Conservation (phyloP, 1,140 invertebrate genomes). For the Leptestheria dahalacensis region DNA sequence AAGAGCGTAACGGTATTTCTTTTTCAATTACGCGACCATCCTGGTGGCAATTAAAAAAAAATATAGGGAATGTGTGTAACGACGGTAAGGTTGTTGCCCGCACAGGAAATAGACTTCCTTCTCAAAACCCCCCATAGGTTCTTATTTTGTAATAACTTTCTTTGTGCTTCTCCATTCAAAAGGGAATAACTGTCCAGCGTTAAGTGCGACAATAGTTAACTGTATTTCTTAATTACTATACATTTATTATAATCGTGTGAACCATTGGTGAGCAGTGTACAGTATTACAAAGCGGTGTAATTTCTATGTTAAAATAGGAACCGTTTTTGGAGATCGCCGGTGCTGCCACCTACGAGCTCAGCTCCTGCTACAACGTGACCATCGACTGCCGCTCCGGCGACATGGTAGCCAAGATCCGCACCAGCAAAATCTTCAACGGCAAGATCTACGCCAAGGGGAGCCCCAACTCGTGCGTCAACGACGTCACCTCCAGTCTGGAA, state of each 20-base stretch:
- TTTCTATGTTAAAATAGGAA: constrained; percentile 48
- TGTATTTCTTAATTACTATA: no score
- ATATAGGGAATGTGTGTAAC: no score
- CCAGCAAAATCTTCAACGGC: constrained; percentile 80
- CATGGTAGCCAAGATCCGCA: constrained; percentile 82
- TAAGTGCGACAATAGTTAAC: no score
- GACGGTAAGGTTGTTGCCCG: neutral
- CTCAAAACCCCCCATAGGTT: neutral
- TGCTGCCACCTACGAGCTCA: constrained; percentile 77
- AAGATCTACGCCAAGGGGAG: constrained; percentile 87
- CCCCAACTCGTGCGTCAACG: constrained; percentile 76
- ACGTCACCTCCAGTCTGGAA: constrained; percentile 65
- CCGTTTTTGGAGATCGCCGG: constrained; percentile 77
- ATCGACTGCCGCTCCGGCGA: constrained; percentile 73
- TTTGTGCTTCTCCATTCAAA: no score
- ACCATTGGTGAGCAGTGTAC: no score
- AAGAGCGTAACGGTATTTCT: no score
- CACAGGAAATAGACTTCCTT: neutral
- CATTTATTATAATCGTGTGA: no score
- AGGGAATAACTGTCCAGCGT: no score
- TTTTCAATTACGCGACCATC: no score
- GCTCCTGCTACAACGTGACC: constrained; percentile 86
- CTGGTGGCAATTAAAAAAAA: no score
- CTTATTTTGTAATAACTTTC: neutral
- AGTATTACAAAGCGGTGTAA: no score